These are phyloP conservation scores for Varanus salvator DNA, from an alignment of 2,113 vertebrate species.

Conservation along the genomic window DNA sequence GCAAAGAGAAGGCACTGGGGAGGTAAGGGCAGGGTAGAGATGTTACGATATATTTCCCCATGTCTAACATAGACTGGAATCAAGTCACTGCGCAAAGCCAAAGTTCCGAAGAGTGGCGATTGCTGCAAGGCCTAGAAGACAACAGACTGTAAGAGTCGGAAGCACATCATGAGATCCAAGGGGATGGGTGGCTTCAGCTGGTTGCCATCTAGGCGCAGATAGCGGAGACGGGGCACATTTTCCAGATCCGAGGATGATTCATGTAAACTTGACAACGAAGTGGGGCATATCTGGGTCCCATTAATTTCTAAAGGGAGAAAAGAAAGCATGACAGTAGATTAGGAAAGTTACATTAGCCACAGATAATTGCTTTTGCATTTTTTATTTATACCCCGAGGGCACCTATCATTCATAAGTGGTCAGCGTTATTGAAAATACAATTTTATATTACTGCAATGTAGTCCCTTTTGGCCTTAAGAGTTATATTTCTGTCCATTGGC, in stretches of 20 bases:
- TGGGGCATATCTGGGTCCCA: slow-evolving; percentile 91
- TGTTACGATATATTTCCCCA: slow-evolving; percentile 30
- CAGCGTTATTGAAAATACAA: neutral
- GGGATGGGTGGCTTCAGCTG: slow-evolving; percentile 91
- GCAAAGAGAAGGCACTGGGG: neutral
- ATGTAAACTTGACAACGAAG: slow-evolving; percentile 69
- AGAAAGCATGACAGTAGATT: rapidly evolving
- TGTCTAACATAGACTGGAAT: neutral
- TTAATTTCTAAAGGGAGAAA: slow-evolving; percentile 85
- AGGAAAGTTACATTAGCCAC: neutral
- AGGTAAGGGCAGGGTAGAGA: neutral
- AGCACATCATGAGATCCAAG: slow-evolving; percentile 95
- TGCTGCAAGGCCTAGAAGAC: slow-evolving; percentile 81
- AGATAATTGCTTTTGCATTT: neutral
- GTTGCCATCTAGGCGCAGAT: slow-evolving; percentile 94
- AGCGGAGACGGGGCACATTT: slow-evolving; percentile 85
- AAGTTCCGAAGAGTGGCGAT: neutral
- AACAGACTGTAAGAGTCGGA: slow-evolving; percentile 92
- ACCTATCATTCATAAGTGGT: neutral
- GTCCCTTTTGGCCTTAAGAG: neutral
- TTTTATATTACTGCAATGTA: neutral
- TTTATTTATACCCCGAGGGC: too few species aligned
- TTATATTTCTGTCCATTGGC: neutral
- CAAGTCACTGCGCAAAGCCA: slow-evolving; percentile 57
- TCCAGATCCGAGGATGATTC: slow-evolving; percentile 78